Conservation (phyloP, 2,888 invertebrate genomes). For the Chrysomela aeneicollis region DNA sequence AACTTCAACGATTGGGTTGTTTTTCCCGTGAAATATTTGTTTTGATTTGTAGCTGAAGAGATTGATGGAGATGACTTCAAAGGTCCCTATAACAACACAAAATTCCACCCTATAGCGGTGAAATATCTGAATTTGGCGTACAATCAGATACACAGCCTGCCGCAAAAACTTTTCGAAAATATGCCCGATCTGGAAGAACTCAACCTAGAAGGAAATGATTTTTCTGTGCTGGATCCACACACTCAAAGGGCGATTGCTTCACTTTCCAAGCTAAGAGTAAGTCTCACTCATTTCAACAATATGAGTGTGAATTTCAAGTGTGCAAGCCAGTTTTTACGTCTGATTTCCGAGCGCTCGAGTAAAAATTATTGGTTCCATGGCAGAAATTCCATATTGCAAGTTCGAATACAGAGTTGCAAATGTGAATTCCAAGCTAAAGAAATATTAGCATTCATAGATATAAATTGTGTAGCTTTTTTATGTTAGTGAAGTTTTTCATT, state of each 20-base stretch:
- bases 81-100: conserved; percentile 67
- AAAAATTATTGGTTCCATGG: too few relatives aligned
- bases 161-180: conserved; percentile 70
- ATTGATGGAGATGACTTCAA: conserved; percentile 72
- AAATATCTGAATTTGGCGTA: conserved; percentile 70
- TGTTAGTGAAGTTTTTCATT: too few relatives aligned
- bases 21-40: too few relatives aligned
- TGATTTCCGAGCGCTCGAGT: too few relatives aligned
- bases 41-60: conserved; percentile 67
- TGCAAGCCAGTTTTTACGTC: too few relatives aligned
- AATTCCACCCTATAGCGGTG: conserved; percentile 67
- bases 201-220: conserved; percentile 69
- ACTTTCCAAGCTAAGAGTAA: conserved; percentile 66
- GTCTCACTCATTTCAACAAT: too few relatives aligned
- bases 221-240: conserved; percentile 68
- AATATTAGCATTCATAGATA: too few relatives aligned
- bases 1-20: too few relatives aligned
- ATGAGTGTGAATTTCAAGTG: too few relatives aligned
- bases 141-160: conserved; percentile 70
- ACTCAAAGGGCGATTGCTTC: conserved; percentile 68
- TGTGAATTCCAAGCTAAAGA: background rate
- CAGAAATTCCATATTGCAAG: too few relatives aligned
- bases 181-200: conserved; percentile 69
- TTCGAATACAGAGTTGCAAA: background rate
- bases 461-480: too few relatives aligned